phyloP scores from a whole-genome alignment of 2,797 vertebrate genomes.

The Alcedo atthis region DNA sequence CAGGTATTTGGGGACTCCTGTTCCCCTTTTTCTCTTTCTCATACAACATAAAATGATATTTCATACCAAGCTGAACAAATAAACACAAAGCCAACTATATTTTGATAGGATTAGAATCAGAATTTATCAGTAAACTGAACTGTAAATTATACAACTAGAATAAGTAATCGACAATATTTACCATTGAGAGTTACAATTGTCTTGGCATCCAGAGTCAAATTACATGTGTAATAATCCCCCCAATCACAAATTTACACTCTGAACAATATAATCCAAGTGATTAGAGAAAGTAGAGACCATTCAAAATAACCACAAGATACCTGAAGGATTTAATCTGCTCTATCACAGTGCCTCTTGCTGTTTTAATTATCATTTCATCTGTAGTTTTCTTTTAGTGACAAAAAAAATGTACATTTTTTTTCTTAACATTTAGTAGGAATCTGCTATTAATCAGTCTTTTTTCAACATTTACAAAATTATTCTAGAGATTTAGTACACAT shows the following conservation, averaged over 20 bases:
- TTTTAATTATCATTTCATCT: conserved; percentile 74
- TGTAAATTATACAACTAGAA: conserved; percentile 5
- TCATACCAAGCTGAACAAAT: conserved; percentile 34
- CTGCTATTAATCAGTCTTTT: conserved; percentile 70
- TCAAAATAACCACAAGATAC: conserved; percentile 70
- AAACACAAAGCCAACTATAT: not conserved
- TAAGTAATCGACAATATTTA: conserved; percentile 59
- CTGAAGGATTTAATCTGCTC: conserved; percentile 68
- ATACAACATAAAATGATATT: not conserved
- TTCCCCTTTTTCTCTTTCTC: not conserved
- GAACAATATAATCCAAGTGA: conserved; percentile 63
- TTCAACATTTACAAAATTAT: conserved; percentile 63
- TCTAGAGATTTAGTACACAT: conserved; percentile 50
- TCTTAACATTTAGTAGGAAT: conserved; percentile 70
- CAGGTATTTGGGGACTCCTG: not conserved
- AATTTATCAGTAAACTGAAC: conserved; percentile 1
- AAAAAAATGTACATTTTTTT: conserved; percentile 70
- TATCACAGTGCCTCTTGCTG: conserved; percentile 59
- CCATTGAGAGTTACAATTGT: conserved; percentile 41
- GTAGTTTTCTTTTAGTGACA: conserved; percentile 73
- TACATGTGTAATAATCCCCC: conserved; percentile 51
- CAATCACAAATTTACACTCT: conserved; percentile 51
- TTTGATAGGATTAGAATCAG: conserved; percentile 39
- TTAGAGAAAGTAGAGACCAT: conserved; percentile 67
- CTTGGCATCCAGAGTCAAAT: conserved; percentile 67